Evolutionary conservation across 2,888 invertebrate species (phyloP), one percentile per base, ranked within the genome.

Genomic region (Drosophila austrosaltans): DNA sequence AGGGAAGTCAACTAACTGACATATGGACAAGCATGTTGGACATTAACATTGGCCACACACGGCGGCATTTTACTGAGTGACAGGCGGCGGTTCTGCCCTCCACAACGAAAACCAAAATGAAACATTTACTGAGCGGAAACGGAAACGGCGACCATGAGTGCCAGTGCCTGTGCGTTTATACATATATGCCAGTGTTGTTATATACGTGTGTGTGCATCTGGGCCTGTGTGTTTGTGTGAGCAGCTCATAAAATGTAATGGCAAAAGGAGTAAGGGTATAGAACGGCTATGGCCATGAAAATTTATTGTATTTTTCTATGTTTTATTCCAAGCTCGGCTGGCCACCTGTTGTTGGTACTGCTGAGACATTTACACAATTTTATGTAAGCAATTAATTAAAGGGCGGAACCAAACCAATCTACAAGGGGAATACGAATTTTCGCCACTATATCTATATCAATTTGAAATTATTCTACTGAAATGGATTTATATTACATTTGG

Each of bases 61-160:
- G 59, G 59, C 75, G 57, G 72, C 69, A 36, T 62, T 70, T 85
- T 74, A 75, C 69, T 86, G 89, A 83, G 82, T 83, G 89, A 88
- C 87, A 83, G 76, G 79, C 70, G 63, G 75, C 63, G 70, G 74
- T 60, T 75, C 65, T 59, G 65, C 30, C 53, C 66, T 53, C 65
- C 53, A 20, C 54, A 68, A 59, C 58, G 32, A 53, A 71, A 76
- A 85, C 75, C 71, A 69, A 88, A 88, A 87, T 83, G 84, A 88
- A 83, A 88, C 89, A 86, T 87, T 88, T 83, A 87, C 82, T 63
- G 64, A 81, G 77, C 84, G 83, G 89, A 87, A 83, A 77, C 84
- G 89, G 87, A 88, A 76, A 79, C 76, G 69, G 72, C 69, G 82
- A 69, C 72, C 48, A 32, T 32, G 20, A 25, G 53, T 65, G 40